These are phyloP conservation scores for Pipa parva DNA, from an alignment of 2,113 vertebrate genomes.

Conservation along the genomic window DNA sequence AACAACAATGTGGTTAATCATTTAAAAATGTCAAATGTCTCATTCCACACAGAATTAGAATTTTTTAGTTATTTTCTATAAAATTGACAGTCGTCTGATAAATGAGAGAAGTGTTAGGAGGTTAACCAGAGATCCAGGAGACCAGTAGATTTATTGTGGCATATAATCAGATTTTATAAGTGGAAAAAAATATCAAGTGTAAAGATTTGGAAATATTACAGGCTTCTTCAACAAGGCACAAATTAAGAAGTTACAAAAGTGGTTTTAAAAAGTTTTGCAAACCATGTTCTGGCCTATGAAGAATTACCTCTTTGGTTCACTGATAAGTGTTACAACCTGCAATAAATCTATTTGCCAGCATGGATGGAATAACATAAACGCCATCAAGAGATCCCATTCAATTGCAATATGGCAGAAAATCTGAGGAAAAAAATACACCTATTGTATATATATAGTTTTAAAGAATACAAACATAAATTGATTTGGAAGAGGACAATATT, in stretches of 20 bases:
- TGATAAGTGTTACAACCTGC: constrained; percentile 6
- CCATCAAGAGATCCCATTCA: neutral
- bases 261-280: constrained; percentile 6
- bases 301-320: constrained; percentile 21
- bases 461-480: too few relatives aligned
- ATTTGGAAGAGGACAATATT: too few relatives aligned
- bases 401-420: neutral
- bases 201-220: neutral
- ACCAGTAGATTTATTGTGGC: constrained; percentile 4
- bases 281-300: constrained; percentile 9
- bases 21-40: constrained; percentile 23
- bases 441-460: neutral
- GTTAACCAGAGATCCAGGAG: constrained; percentile 10
- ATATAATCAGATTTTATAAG: neutral
- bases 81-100: constrained; percentile 12
- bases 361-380: neutral
- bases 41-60: constrained; percentile 6
- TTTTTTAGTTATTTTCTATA: constrained; percentile 1
- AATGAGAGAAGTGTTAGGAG: constrained; percentile 7
- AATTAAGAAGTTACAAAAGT: constrained; percentile 4
- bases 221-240: constrained; percentile 4
- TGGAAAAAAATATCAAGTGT: neutral
- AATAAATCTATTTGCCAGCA: constrained; percentile 29
- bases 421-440: neutral
- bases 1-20: constrained; percentile 36